Base-by-base conservation (phyloP, 2,888 invertebrate species). In the Amphimallon solstitiale region DNA sequence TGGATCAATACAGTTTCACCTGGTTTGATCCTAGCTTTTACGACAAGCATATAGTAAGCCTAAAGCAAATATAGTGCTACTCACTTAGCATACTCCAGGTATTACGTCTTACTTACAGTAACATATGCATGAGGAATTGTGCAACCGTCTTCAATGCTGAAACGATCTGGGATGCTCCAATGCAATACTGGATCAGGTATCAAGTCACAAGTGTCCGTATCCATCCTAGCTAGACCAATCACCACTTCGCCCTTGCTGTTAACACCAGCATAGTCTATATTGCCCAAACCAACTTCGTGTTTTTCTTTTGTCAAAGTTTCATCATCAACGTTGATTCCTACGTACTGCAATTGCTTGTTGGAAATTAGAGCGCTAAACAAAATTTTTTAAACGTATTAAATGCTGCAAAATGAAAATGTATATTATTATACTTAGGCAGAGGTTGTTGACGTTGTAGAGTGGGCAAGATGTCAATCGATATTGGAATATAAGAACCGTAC, bases 71-170 rank as follows among this genome's bases (percentile, higher is more conserved):
- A n/a, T 12, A n/a, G n/a, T n/a, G n/a, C n/a, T n/a, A n/a, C n/a
- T n/a, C n/a, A n/a, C n/a, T n/a, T n/a, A n/a, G n/a, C n/a, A n/a
- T n/a, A n/a, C n/a, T n/a, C n/a, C n/a, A n/a, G n/a, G n/a, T n/a
- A n/a, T n/a, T n/a, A 14, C 10, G 37, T 43, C 29, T 68, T 73
- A n/a, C 78, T 75, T 78, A 83, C 83, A 40, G 91, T 89, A 67
- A 86, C 85, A 75, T 93, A 94, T 0, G 92, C 92, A n/a, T 93
- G 90, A 0, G 94, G 94, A 0, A 93, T 86, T 0, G 91, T 90
- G 2, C 91, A 90, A 0, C 91, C 93, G 72, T 93, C 91, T 73
- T 90, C 87, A 45, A 93, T 82, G 15, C 85, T 85, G 92, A 92
- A 93, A 4, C 85, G 81, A 1, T 89, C 86, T 2, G 94, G 93